A percentile compares a stretch with the other conserved stretches of the same genome.
Conservation (phyloP, 2,888 invertebrate species). For the Cantharis nigra region DNA sequence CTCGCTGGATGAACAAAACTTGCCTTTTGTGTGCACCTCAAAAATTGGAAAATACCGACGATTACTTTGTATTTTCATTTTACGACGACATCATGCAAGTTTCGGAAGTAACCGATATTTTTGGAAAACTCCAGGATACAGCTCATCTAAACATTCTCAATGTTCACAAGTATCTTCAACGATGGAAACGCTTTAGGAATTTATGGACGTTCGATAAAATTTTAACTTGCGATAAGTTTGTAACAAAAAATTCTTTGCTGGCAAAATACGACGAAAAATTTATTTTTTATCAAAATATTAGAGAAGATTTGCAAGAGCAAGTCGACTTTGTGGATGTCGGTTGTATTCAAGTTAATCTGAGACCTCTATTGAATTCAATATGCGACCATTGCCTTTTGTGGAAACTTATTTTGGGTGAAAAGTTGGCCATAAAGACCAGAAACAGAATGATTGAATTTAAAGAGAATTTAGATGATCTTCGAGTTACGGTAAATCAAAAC, state of each 20-base stretch:
- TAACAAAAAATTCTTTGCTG: conserved; percentile 66
- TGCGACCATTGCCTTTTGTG: conserved; percentile 78
- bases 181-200: conserved; percentile 75
- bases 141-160: conserved; percentile 68
- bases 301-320: conserved; percentile 59
- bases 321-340: conserved; percentile 66
- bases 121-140: conserved; percentile 69
- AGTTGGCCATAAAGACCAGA: conserved; percentile 69
- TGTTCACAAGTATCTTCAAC: conserved; percentile 64
- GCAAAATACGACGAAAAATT: conserved; percentile 82
- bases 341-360: conserved; percentile 75
- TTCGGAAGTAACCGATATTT: conserved; percentile 69
- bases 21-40: conserved; percentile 75
- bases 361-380: conserved; percentile 71
- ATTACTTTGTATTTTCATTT: conserved; percentile 72
- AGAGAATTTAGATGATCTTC: conserved; percentile 65
- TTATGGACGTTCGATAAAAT: conserved; percentile 79
- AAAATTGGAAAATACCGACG: conserved; percentile 62
- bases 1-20: conserved; percentile 85
- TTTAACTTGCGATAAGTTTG: conserved; percentile 77
- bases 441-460: conserved; percentile 71
- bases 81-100: conserved; percentile 79
- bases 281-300: conserved; percentile 78
- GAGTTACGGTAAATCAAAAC: conserved; percentile 71
- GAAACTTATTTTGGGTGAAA: conserved; percentile 74